Evolutionary conservation across 92 coral and sea anemone species (phyloP), one percentile per base, ranked within the genome.

Genomic region (Epizoanthus rinbou): DNA sequence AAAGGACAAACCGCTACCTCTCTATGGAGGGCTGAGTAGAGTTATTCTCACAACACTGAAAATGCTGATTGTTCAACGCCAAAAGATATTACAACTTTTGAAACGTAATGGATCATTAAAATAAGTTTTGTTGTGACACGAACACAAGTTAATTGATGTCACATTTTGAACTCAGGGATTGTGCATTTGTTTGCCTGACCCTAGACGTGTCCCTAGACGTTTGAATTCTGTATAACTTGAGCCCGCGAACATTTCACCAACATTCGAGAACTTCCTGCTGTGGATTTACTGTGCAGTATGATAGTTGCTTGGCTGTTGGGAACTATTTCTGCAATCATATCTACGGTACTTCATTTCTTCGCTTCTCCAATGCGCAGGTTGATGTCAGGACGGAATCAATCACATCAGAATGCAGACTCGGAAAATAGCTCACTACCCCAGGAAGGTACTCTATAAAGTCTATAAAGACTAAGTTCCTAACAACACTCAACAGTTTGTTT

Each of bases 231-330:
- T 6, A 13, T 5, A 31, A 69, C 35, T 59, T 33, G 78, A 73
- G 78, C 78, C 78, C 78, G 78, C 78, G 78, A 73, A 18, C 62
- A 73, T 13, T 22, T n/a, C 19, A 14, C 59, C 7, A 23, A 21
- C 43, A 19, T 71, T 28, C 31, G 2, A 5, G 23, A 43, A 43
- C 50, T 43, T 68, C 19, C 18, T 22, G 47, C 23, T 9, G 31
- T 28, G 31, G 31, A 28, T 28, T 28, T 28, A 2, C 1, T 28
- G 0, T 18, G 17, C 24, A 73, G 54, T 15, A 73, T 52, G 78
- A 73, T 73, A 7, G 8, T 73, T n/a, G 60, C 37, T 18, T 73
- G 57, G 58, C n/a, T 73, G 3, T 73, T 52, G 58, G 18, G 18
- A 7, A 15, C 78, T 47, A 1, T 73, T 13, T 73, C 78, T 43